Base-by-base conservation (phyloP, 2,113 vertebrate species). In the Ammodytes dubius region DNA sequence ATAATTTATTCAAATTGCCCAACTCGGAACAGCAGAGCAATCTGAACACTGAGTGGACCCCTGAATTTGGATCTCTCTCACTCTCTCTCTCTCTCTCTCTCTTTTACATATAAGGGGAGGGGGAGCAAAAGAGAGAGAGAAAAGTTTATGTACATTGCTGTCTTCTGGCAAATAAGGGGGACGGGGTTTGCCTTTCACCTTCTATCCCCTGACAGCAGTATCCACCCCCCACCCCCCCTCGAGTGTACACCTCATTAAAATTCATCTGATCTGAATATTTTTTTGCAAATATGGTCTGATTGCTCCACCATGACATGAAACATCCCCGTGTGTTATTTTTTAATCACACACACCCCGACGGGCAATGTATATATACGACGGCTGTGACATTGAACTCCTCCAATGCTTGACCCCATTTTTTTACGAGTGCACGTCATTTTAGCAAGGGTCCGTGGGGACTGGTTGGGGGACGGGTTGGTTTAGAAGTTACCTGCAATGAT, bases 1-100 rank as follows among this genome's bases (percentile, higher is more conserved):
- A 99, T 99, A 98, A 99, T 99, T 98, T 99, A 99, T 99, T 99
- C 97, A 99, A 99, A 99, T 99, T 99, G 97, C 96, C 96, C 96
- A 97, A 97, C 97, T 99, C 97, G 95, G 97, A 97, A 98, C 97
- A 97, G 96, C 97, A 95, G 96, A 96, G 97, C 97, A 99, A 99
- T 99, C 97, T 97, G 96, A 97, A 96, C 96, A 96, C 96, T 95
- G 96, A 97, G 96, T 96, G 96, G 96, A 97, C 96, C 96, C 93
- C 96, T 95, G 96, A 96, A 98, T 98, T 97, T 82, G 81, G 89
- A 92, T 91, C 81, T 74, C 12, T 65, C 63, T 82, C 59, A 8
- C 13, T 52, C 49, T 11, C 47, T 54, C 79, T 66, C 60, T 82
- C 56, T 81, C 78, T 82, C 57, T 63, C 80, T 85, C 79, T 61